phyloP scores from a whole-genome alignment of 2,113 vertebrate genomes.

The Rhea americana region DNA sequence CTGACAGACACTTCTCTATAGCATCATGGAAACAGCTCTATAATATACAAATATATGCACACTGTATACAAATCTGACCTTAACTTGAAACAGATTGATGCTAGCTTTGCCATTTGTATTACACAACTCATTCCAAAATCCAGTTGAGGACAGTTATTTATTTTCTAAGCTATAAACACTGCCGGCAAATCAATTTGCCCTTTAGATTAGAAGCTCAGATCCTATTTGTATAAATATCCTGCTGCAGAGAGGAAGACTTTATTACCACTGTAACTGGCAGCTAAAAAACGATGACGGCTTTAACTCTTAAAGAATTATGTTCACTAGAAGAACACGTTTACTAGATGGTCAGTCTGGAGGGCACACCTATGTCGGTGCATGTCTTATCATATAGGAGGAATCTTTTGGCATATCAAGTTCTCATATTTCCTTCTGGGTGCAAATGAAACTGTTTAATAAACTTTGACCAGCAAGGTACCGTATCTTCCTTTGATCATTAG shows the following conservation, averaged over 20 bases:
- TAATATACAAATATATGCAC: constrained; percentile 51
- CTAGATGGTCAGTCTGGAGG: neutral
- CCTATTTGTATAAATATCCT: constrained; percentile 68
- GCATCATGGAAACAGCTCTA: constrained; percentile 52
- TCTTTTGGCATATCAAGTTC: neutral
- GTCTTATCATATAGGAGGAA: constrained; percentile 21
- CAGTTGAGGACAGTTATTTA: constrained; percentile 43
- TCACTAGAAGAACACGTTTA: neutral
- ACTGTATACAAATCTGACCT: constrained; percentile 60
- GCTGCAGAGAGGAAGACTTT: constrained; percentile 55
- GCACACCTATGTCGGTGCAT: neutral
- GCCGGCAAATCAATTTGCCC: constrained; percentile 60
- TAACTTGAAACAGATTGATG: constrained; percentile 56
- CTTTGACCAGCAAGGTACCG: constrained; percentile 22
- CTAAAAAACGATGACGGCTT: neutral
- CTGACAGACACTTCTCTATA: neutral
- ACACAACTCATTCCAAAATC: constrained; percentile 52
- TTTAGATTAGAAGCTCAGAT: constrained; percentile 58
- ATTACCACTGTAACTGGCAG: constrained; percentile 47
- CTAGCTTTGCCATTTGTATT: constrained; percentile 60
- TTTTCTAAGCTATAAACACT: constrained; percentile 66
- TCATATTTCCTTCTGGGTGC: constrained; percentile 45
- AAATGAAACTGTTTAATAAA: constrained; percentile 60
- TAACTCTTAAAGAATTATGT: constrained; percentile 34
- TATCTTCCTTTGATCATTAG: constrained; percentile 68